Evolutionary conservation across 2,888 invertebrate genomes (phyloP).

Genomic region (Iphiclides podalirius): DNA sequence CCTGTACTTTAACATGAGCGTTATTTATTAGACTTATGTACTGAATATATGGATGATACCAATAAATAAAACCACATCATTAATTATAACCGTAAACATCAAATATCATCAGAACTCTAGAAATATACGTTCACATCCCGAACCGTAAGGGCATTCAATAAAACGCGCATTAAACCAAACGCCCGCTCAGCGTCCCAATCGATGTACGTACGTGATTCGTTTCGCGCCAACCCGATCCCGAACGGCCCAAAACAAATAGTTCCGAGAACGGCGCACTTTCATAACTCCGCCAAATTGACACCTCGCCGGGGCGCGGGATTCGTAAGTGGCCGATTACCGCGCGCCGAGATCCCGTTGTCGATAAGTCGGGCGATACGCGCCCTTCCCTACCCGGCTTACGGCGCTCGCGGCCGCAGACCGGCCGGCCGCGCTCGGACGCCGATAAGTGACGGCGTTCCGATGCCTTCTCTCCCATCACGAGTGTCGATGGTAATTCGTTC

Average conservation of each 20-base stretch:
- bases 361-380: slow-evolving; percentile 24
- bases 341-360: slow-evolving; percentile 39
- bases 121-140: too few species aligned
- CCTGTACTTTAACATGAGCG: too few species aligned
- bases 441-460: slow-evolving; percentile 69
- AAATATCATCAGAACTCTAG: too few species aligned
- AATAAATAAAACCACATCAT: too few species aligned
- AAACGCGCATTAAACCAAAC: slow-evolving; percentile 56
- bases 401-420: too few species aligned
- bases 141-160: slow-evolving; percentile 59
- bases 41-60: too few species aligned
- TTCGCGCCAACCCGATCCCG: slow-evolving; percentile 37
- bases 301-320: slow-evolving; percentile 73
- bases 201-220: slow-evolving; percentile 48
- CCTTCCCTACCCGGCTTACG: slow-evolving; percentile 1
- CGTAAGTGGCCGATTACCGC: slow-evolving; percentile 77
- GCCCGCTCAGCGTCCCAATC: slow-evolving; percentile 56
- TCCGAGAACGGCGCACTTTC: slow-evolving; percentile 72
- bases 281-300: slow-evolving; percentile 79
- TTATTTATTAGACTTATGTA: too few species aligned
- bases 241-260: slow-evolving; percentile 75
- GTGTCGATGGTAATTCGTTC: slow-evolving; percentile 78
- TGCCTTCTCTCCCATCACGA: slow-evolving; percentile 76
- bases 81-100: too few species aligned
- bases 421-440: slow-evolving; percentile 45